These are phyloP conservation scores for Procambarus virginalis DNA, from an alignment of 1,140 invertebrate species.

Conservation along the genomic window DNA sequence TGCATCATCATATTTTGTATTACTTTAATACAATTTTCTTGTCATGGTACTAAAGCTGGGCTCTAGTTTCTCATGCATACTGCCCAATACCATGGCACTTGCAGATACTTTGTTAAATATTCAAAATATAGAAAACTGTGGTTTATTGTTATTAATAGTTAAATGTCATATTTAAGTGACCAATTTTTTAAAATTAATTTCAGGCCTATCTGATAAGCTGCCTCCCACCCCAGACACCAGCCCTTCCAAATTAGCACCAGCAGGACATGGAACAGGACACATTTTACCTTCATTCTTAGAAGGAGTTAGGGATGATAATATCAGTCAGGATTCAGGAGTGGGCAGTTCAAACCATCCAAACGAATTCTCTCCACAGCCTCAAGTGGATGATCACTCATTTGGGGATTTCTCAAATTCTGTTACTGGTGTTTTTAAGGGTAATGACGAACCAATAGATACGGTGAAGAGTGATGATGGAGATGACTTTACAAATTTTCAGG, in stretches of 20 bases:
- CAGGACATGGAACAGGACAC: background rate
- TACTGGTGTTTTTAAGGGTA: background rate
- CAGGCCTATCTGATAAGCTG: constrained; percentile 55
- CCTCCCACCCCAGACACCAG: constrained; percentile 53
- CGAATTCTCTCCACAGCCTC: constrained; percentile 27
- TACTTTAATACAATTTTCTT: no score
- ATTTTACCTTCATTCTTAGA: constrained; percentile 8
- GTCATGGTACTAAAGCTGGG: no score
- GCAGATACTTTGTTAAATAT: no score
- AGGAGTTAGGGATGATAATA: constrained; percentile 29
- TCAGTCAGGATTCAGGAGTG: constrained; percentile 26
- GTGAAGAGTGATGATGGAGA: constrained; percentile 18
- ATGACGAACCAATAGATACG: background rate
- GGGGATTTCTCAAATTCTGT: constrained; percentile 2
- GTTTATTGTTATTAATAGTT: no score
- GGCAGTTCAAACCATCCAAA: constrained; percentile 35
- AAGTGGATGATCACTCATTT: constrained; percentile 18
- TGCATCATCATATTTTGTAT: no score
- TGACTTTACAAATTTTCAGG: constrained; percentile 50
- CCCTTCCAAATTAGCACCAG: constrained; percentile 12
- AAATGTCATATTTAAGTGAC: background rate
- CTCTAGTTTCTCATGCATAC: no score
- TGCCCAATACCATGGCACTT: no score
- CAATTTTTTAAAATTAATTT: background rate
- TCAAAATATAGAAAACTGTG: no score